Percentiles rank a stretch among this genome's conserved stretches.
These are phyloP conservation scores for Turritopsis rubra DNA, from an alignment of 30 jellyfish, hydroid and myxozoan species.

Conservation along the genomic window DNA sequence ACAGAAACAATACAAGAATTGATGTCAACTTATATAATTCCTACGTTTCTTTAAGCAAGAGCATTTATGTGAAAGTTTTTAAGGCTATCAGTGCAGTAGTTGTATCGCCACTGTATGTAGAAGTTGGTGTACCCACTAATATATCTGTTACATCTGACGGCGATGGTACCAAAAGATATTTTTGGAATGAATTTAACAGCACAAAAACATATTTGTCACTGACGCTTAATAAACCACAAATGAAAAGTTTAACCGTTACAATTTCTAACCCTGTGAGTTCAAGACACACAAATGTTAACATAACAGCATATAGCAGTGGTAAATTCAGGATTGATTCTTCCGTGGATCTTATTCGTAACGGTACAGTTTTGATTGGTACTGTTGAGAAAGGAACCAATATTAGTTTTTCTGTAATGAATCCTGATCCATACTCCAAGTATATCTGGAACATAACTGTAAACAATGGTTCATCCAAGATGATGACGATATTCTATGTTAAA, in stretches of 20 bases:
- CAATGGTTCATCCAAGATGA: neutral
- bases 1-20: neutral
- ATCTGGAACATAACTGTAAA: neutral
- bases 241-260: neutral
- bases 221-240: neutral
- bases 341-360: neutral
- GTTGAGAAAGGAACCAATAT: neutral
- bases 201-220: neutral
- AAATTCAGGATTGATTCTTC: neutral
- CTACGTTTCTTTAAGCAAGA: neutral
- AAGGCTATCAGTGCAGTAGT: neutral
- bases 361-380: neutral
- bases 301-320: neutral
- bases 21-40: neutral
- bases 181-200: conserved; percentile 11
- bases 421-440: neutral
- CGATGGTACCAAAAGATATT: neutral
- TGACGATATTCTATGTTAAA: neutral
- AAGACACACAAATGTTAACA: neutral
- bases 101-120: neutral
- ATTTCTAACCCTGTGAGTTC: neutral
- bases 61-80: neutral
- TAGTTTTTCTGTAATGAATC: neutral
- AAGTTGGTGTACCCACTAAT: neutral
- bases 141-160: neutral